Evolutionary conservation across 1,140 invertebrate species (phyloP).

Genomic region (Helicoverpa zea): DNA sequence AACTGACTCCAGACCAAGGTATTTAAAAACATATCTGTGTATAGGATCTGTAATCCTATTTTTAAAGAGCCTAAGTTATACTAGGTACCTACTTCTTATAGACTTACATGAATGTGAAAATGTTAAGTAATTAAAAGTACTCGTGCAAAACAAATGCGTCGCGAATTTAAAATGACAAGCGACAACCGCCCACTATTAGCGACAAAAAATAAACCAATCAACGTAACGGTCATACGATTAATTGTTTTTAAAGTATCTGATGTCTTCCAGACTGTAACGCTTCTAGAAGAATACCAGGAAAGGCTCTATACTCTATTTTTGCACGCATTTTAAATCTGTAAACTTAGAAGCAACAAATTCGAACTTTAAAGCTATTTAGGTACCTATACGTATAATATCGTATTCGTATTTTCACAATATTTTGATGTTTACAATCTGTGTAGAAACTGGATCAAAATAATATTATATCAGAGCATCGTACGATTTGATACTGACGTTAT

Average conservation of each 20-base stretch:
- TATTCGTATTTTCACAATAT: neutral
- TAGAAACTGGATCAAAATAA: neutral
- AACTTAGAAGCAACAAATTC: too few relatives aligned
- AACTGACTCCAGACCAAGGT: too few relatives aligned
- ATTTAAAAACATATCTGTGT: too few relatives aligned
- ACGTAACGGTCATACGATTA: neutral
- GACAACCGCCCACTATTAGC: neutral
- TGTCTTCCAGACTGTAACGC: neutral
- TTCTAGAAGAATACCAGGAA: neutral
- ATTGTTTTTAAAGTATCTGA: neutral
- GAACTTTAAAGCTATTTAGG: too few relatives aligned
- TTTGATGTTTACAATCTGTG: neutral
- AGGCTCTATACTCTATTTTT: too few relatives aligned
- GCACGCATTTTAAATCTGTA: neutral
- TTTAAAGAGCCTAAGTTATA: too few relatives aligned
- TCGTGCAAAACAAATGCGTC: neutral
- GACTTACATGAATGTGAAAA: too few relatives aligned
- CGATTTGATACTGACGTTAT: conserved; percentile 2
- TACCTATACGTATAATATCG: too few relatives aligned
- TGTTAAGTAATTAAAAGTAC: too few relatives aligned
- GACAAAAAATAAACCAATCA: conserved; percentile 30
- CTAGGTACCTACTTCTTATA: too few relatives aligned
- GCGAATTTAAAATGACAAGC: neutral
- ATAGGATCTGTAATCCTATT: too few relatives aligned
- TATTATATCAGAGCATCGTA: neutral